Evolutionary conservation across 2,797 vertebrate genomes (phyloP).

Genomic region (Enteromius anoplus): DNA sequence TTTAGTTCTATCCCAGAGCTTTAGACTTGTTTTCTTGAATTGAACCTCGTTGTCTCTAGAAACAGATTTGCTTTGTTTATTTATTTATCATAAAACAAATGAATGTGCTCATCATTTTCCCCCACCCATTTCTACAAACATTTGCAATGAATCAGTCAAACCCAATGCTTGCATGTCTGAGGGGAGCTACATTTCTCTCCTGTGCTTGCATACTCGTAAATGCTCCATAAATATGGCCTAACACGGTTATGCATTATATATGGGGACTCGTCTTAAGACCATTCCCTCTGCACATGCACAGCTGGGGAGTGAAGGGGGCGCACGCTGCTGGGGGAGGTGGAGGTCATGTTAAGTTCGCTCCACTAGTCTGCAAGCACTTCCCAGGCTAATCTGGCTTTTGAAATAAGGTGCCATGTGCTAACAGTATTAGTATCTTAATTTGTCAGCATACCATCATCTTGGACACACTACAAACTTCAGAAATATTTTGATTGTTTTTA

Average conservation of each 20-base stretch:
- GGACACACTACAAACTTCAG: background rate
- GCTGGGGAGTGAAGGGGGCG: conserved; percentile 21
- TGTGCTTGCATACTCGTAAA: conserved; percentile 46
- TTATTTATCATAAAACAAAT: background rate
- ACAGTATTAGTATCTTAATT: conserved; percentile 37
- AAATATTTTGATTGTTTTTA: conserved; percentile 8
- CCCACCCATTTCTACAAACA: background rate
- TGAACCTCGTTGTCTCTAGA: background rate
- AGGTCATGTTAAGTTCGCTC: conserved; percentile 50
- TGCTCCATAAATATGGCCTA: conserved; percentile 49
- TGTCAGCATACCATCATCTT: conserved; percentile 16
- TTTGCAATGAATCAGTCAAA: conserved; percentile 8
- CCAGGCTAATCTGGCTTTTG: conserved; percentile 43
- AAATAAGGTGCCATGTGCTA: conserved; percentile 40
- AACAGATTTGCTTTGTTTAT: background rate
- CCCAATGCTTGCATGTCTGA: conserved; percentile 22
- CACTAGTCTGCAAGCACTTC: conserved; percentile 45
- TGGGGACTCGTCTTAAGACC: conserved; percentile 41
- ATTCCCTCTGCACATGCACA: conserved; percentile 41
- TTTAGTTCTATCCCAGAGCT: conserved; percentile 4
- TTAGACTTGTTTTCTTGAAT: background rate
- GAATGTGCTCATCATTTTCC: background rate
- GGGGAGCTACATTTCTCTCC: conserved; percentile 15
- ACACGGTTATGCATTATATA: conserved; percentile 52
- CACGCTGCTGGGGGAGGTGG: conserved; percentile 21